These are phyloP conservation scores for Ifrita kowaldi DNA, from an alignment of 2,113 vertebrate species.

Conservation along the genomic window DNA sequence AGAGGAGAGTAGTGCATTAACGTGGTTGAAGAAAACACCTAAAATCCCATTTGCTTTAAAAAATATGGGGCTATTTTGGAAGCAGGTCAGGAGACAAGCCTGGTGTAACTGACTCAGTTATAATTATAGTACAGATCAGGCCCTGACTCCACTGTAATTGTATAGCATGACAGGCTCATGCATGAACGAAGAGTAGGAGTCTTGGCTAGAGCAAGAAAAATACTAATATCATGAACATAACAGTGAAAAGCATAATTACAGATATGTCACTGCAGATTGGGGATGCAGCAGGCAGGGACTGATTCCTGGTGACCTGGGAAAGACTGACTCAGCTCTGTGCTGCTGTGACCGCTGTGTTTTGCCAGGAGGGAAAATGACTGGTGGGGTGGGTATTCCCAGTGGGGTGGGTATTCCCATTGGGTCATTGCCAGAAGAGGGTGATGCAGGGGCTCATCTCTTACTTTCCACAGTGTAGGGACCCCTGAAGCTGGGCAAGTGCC, in stretches of 20 bases:
- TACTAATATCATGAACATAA: constrained; percentile 50
- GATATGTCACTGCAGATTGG: not conserved
- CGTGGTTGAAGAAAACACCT: not conserved
- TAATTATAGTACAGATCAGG: constrained; percentile 64
- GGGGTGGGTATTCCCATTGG: not conserved
- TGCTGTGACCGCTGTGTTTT: not conserved
- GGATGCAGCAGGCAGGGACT: not conserved
- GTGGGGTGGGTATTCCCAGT: not conserved
- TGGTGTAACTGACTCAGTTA: constrained; percentile 65
- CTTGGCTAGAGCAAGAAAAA: constrained; percentile 47
- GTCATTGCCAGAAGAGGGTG: not conserved
- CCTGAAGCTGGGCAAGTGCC: not conserved
- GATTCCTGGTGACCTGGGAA: not conserved
- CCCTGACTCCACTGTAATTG: constrained; percentile 59
- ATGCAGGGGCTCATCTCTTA: not conserved
- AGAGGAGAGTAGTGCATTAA: not conserved
- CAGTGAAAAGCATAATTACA: constrained; percentile 50
- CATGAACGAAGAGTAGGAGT: constrained; percentile 36
- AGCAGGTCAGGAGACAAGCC: constrained; percentile 57
- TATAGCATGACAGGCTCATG: constrained; percentile 45
- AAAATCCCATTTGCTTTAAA: constrained; percentile 39
- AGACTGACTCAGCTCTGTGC: not conserved
- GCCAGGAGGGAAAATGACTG: not conserved
- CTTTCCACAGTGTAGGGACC: not conserved
- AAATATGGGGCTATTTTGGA: constrained; percentile 42